A percentile compares a stretch with the other conserved stretches of the same genome.
phyloP scores from a whole-genome alignment of 2,888 invertebrate species.

The Ctenicera cuprea region DNA sequence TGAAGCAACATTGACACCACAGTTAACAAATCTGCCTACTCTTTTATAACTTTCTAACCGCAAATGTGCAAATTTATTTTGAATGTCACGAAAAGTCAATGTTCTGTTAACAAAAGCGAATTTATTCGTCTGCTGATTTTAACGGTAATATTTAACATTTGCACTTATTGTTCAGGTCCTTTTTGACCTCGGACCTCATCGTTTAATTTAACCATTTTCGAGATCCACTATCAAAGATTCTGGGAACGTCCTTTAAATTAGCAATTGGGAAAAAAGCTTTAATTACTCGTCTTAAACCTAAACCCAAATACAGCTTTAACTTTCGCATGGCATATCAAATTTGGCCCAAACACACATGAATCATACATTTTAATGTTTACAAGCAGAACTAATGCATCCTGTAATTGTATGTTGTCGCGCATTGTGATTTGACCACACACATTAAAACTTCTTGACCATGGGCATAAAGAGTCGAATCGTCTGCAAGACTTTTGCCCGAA shows the following conservation, averaged over 20 bases:
- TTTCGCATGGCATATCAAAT: conserved; percentile 17
- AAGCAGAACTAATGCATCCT: conserved; percentile 30
- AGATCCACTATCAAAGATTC: too few relatives aligned
- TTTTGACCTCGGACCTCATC: neutral
- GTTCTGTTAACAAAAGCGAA: conserved; percentile 26
- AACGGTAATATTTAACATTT: conserved; percentile 6
- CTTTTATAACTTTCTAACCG: conserved; percentile 18
- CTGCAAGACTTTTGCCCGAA: neutral
- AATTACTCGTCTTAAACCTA: too few relatives aligned
- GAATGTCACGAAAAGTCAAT: conserved; percentile 21
- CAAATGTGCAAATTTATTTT: conserved; percentile 16
- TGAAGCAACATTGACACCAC: neutral
- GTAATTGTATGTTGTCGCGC: conserved; percentile 11
- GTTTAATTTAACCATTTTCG: neutral
- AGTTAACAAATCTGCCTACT: neutral
- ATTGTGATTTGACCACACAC: conserved; percentile 18
- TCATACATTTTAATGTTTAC: conserved; percentile 12
- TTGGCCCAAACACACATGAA: conserved; percentile 1
- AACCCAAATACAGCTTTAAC: too few relatives aligned
- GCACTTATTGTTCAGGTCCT: neutral
- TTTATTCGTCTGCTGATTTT: conserved; percentile 24
- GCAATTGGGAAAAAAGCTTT: too few relatives aligned
- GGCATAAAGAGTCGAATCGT: conserved; percentile 16
- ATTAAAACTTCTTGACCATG: conserved; percentile 3
- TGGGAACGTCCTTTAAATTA: too few relatives aligned